Evolutionary conservation across 2,888 invertebrate species (phyloP), one percentile per base, ranked within the genome.

Genomic region (Acanthosepion lycidas): DNA sequence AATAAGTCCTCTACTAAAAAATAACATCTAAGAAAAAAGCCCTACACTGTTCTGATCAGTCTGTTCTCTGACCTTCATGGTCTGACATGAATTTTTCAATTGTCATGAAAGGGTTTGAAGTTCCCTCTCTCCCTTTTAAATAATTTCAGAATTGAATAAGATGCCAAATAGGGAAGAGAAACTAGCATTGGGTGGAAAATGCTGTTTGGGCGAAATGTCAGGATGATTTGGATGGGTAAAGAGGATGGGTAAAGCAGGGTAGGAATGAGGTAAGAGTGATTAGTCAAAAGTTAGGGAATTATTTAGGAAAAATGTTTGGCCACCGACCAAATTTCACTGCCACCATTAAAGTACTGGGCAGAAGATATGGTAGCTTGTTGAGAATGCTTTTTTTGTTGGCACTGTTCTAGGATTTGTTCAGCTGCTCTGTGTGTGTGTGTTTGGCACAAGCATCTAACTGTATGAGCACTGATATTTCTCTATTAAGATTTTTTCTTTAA

Each of bases 191-290:
- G 15, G 28, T n/a, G 78, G n/a, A 78, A 78, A 78, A n/a, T 28
- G 78, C n/a, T 78, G 28, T 28, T 59, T 78, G n/a, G 78, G 78
- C 78, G 9, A 78, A 78, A 78, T 78, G 78, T 78, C 78, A 78
- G 92, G 42, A n/a, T 92, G 51, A 49, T 92, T 42, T 92, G 92
- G 92, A 49, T 92, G 51, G 48, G 92, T 92, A 42, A 48, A 26
- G 42, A 49, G 33, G 6, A 48, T 26, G 91, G 33, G 92, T 5
- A 49, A n/a, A 6, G 8, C 5, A 49, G 92, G 42, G 92, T 92
- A 49, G 42, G 48, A 49, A 49, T 42, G 92, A n/a, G 92, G 33
- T 49, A 92, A 49, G 48, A 26, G 48, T 42, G 48, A 78, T 78
- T 28, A 78, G 78, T 78, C 9, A n/a, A 78, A n/a, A n/a, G 78